Evolutionary conservation across 2,888 invertebrate species (phyloP), one percentile per base, ranked within the genome.

Genomic region (Ptycholaimellus sp.): DNA sequence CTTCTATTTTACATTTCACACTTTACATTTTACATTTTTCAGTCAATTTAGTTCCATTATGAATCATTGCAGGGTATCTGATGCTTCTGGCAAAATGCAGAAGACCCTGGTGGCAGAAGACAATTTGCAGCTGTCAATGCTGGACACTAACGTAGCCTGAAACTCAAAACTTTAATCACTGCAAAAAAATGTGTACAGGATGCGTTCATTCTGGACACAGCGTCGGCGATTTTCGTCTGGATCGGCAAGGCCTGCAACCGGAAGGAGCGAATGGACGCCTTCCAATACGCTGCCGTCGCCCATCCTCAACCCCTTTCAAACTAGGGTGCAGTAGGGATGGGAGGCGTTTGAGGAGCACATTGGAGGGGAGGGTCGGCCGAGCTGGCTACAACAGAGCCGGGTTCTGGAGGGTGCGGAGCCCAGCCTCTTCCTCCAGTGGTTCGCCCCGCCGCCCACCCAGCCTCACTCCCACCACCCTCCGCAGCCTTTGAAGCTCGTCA

Each of bases 371-470:
- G 58, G 59, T 14, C 59, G 62, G 30, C 61, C 63, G 1, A 46
- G 49, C 28, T 61, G 58, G 56, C 57, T 62, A 3, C 53, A 53
- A 29, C 53, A 62, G 2, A 54, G 57, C 5, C 69, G 74, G 47
- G 69, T 83, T 13, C 72, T 78, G 0, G 78, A 83, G 54, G 72
- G 72, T 17, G 76, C 74, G 0, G 85, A 85, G 58, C 73, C 82
- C 0, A 72, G 76, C 0, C 69, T 73, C 6, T 85, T 85, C 63
- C 79, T 78, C 47, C 81, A 83, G 52, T 82, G 79, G 64, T 83
- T 82, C 62, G 59, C 68, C 2, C 68, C 71, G 30, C 73, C 73
- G 46, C 53, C 52, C 7, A n/a, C n/a, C n/a, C n/a, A n/a, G n/a
- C n/a, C n/a, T n/a, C n/a, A n/a, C n/a, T n/a, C n/a, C n/a, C n/a